Conservation (phyloP, 2,888 invertebrate species). For the Calameuta pallipes region DNA sequence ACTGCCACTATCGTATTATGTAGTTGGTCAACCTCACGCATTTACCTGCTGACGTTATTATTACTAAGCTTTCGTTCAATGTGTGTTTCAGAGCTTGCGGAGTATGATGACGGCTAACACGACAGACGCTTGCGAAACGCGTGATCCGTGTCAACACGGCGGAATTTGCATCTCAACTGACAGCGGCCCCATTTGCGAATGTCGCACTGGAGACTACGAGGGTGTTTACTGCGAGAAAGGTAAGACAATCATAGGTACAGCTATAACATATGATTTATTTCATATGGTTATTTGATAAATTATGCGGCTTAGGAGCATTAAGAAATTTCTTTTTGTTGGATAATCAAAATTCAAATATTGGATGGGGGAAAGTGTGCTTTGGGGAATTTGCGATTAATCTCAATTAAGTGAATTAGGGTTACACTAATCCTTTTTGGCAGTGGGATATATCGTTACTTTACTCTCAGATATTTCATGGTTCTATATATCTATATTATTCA, state of each 20-base stretch:
- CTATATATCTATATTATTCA: background rate
- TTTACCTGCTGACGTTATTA: background rate
- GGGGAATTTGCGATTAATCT: background rate
- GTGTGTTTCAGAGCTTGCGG: slow-evolving; percentile 65
- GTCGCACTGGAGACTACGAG: slow-evolving; percentile 91
- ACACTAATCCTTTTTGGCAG: background rate
- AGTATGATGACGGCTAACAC: slow-evolving; percentile 71
- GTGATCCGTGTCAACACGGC: slow-evolving; percentile 93
- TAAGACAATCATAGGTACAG: slow-evolving; percentile 61
- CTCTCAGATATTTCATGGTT: background rate
- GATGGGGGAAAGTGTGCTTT: background rate
- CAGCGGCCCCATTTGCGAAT: slow-evolving; percentile 95
- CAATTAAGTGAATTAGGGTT: background rate
- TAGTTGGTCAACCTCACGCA: background rate
- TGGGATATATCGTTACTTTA: background rate
- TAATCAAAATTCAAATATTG: background rate
- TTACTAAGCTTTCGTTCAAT: background rate
- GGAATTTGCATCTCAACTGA: slow-evolving; percentile 97
- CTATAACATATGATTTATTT: background rate
- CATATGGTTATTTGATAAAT: background rate
- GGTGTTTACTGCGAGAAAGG: slow-evolving; percentile 96
- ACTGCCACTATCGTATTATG: background rate
- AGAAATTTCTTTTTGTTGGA: no score
- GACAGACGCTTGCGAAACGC: slow-evolving; percentile 86
- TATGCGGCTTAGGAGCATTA: no score